Conservation (phyloP, 35 echinoderm and acorn worm species). For the Hemicentrotus pulcherrimus region DNA sequence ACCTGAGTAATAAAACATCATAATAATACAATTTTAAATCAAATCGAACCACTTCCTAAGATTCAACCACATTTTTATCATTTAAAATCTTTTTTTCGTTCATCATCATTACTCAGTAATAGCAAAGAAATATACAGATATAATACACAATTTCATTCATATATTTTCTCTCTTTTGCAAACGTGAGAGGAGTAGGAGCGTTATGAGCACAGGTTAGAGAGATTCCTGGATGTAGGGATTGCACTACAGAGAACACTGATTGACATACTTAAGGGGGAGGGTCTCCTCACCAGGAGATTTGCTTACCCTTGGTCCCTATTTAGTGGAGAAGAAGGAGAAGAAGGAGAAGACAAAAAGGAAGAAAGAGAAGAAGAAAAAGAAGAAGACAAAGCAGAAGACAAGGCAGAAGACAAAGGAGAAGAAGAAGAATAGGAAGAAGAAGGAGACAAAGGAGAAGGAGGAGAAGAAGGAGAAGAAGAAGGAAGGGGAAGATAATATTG, state of each 20-base stretch:
- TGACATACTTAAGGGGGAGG: too few species aligned
- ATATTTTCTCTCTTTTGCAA: background rate
- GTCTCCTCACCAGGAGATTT: too few species aligned
- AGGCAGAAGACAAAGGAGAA: too few species aligned
- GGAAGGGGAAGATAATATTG: too few species aligned
- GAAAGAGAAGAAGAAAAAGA: too few species aligned
- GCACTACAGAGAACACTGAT: background rate
- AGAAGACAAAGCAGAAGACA: too few species aligned
- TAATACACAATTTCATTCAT: constrained; percentile 10
- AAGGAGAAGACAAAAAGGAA: too few species aligned
- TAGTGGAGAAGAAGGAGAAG: too few species aligned
- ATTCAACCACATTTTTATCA: background rate
- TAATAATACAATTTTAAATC: background rate
- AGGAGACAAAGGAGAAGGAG: too few species aligned
- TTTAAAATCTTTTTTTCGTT: background rate
- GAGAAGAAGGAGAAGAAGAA: too few species aligned
- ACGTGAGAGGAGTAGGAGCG: background rate
- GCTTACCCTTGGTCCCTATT: too few species aligned
- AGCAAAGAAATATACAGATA: constrained; percentile 35
- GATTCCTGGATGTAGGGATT: background rate
- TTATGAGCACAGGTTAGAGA: background rate
- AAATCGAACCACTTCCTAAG: background rate
- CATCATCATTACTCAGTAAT: background rate
- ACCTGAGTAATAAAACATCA: background rate
- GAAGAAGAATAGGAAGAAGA: too few species aligned